Evolutionary conservation across 2,888 invertebrate species (phyloP).

Genomic region (Thereva unica): DNA sequence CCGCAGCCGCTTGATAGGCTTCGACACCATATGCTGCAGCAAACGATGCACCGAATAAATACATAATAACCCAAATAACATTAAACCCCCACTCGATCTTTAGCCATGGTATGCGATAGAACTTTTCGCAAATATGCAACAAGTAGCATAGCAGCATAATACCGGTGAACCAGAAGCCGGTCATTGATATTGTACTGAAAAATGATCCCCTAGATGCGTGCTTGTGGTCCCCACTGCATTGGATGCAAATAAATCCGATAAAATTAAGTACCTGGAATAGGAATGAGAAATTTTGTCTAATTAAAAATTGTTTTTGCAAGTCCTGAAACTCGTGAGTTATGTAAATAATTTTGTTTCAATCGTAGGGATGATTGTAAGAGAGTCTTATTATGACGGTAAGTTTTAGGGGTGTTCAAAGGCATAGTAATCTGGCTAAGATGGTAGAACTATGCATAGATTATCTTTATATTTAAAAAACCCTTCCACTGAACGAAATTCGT

Average conservation of each 20-base stretch:
- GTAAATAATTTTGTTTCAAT: too few species aligned
- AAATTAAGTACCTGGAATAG: slow-evolving; percentile 65
- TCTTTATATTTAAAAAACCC: too few species aligned
- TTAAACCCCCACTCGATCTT: slow-evolving; percentile 80
- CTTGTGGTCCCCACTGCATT: slow-evolving; percentile 62
- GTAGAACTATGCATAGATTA: too few species aligned
- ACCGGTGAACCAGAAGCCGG: slow-evolving; percentile 83
- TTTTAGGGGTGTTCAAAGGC: too few species aligned
- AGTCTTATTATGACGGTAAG: too few species aligned
- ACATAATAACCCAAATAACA: slow-evolving; percentile 73
- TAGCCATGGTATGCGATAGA: slow-evolving; percentile 84
- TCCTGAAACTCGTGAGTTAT: too few species aligned
- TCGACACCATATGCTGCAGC: slow-evolving; percentile 65
- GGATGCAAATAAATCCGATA: slow-evolving; percentile 81
- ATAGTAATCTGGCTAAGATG: too few species aligned
- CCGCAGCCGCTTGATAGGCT: slow-evolving; percentile 68
- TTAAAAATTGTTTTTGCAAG: too few species aligned
- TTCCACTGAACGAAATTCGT: too few species aligned
- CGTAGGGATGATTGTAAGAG: too few species aligned
- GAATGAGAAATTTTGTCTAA: not conserved
- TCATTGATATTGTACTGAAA: slow-evolving; percentile 80
- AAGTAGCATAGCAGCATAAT: slow-evolving; percentile 78
- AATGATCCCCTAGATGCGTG: slow-evolving; percentile 67
- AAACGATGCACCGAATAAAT: slow-evolving; percentile 74
- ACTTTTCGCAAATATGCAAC: slow-evolving; percentile 84